Evolutionary conservation across 2,888 invertebrate species (phyloP).

Genomic region (Dryobotodes eremita): DNA sequence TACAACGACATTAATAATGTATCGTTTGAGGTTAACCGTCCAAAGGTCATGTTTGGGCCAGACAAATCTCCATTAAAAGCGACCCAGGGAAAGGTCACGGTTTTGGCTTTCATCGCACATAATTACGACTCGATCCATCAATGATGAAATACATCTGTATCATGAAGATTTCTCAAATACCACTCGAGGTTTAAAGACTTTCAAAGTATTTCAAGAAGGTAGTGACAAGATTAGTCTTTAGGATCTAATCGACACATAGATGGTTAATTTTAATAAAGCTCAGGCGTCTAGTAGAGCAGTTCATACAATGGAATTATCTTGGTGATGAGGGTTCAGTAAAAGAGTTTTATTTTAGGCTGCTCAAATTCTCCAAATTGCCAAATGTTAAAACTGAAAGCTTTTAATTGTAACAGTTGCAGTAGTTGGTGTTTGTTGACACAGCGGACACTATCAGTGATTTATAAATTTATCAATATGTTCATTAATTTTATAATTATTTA

Average conservation of each 20-base stretch:
- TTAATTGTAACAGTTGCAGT: slow-evolving; percentile 8
- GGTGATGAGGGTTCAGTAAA: slow-evolving; percentile 4
- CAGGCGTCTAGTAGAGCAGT: background rate
- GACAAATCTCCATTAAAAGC: slow-evolving; percentile 80
- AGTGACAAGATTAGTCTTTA: slow-evolving; percentile 4
- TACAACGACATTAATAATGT: slow-evolving; percentile 81
- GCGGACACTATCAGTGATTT: background rate
- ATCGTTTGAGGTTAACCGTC: slow-evolving; percentile 77
- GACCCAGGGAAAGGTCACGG: slow-evolving; percentile 80
- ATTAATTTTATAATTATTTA: too few relatives aligned
- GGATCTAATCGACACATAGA: background rate
- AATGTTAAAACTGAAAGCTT: background rate
- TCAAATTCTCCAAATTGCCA: background rate
- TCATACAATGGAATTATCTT: slow-evolving; percentile 9
- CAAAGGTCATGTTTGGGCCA: slow-evolving; percentile 81
- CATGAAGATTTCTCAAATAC: slow-evolving; percentile 50
- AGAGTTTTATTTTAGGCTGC: background rate
- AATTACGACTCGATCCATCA: slow-evolving; percentile 69
- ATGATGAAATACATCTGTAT: slow-evolving; percentile 59
- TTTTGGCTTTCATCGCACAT: slow-evolving; percentile 79
- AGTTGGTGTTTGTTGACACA: slow-evolving; percentile 19
- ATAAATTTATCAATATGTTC: background rate
- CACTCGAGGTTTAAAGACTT: slow-evolving; percentile 3
- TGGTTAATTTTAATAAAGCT: slow-evolving; percentile 7
- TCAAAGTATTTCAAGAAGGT: slow-evolving; percentile 1